A percentile compares a stretch with the other conserved stretches of the same genome.
Conservation (phyloP, 1,140 invertebrate species). For the Temnothorax longispinosus region DNA sequence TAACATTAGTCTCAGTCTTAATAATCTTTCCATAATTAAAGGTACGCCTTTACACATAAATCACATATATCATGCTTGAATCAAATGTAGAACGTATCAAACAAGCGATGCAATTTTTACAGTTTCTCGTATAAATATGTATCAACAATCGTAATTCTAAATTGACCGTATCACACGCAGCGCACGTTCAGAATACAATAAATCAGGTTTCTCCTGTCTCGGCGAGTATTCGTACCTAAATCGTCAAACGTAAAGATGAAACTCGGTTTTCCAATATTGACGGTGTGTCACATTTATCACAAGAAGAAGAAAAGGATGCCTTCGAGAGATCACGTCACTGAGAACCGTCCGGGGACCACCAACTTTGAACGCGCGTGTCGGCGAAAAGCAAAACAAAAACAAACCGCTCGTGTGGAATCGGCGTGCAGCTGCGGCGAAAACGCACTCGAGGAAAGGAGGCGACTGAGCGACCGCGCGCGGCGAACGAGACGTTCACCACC, state of each 20-base stretch:
- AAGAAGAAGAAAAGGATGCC: neutral
- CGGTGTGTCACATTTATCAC: neutral
- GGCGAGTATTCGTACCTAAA: neutral
- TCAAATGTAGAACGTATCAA: neutral
- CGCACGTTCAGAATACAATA: neutral
- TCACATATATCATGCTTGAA: neutral
- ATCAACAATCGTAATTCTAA: neutral
- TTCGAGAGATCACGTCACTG: conserved; percentile 27
- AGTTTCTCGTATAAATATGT: neutral
- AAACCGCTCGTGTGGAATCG: neutral
- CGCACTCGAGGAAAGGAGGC: conserved; percentile 18
- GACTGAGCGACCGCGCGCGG: conserved; percentile 22
- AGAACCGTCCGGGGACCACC: neutral
- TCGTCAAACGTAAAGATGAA: neutral
- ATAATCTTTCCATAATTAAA: conserved; percentile 15
- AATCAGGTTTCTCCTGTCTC: neutral
- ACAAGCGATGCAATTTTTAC: neutral
- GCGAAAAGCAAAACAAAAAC: neutral
- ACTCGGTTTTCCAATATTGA: neutral
- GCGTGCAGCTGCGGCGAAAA: conserved; percentile 6
- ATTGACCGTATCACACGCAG: neutral
- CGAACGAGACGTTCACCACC: conserved; percentile 29
- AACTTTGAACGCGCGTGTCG: neutral
- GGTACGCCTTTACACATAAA: neutral
- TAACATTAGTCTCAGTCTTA: neutral